A percentile compares a stretch with the other conserved stretches of the same genome.
Evolutionary conservation across 30 jellyfish, hydroid and myxozoan genomes (phyloP).

Genomic region (Mastigias papua): DNA sequence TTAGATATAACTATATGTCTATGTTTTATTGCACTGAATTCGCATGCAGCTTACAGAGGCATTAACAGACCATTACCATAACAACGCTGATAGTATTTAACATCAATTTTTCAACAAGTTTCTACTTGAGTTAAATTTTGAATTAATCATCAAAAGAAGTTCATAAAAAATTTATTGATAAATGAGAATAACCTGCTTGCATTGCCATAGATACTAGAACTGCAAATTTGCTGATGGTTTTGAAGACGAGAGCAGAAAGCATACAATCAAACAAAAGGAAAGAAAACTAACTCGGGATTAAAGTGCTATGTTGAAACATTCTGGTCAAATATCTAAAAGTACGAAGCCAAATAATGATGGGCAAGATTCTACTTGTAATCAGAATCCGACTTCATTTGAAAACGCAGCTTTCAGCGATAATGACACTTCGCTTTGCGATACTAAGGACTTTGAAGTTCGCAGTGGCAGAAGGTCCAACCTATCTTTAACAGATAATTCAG

Average conservation of each 20-base stretch:
- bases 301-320: slow-evolving; percentile 20
- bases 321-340: neutral
- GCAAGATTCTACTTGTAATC: neutral
- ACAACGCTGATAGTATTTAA: neutral
- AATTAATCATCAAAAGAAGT: neutral
- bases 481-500: slow-evolving; percentile 8
- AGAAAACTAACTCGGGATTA: no score
- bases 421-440: neutral
- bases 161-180: neutral
- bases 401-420: slow-evolving; percentile 5
- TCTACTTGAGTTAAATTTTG: neutral
- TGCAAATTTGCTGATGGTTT: neutral
- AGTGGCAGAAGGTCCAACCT: slow-evolving; percentile 14
- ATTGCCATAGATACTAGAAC: neutral
- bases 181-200: neutral
- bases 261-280: neutral
- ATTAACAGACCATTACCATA: slow-evolving; percentile 8
- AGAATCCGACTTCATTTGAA: neutral
- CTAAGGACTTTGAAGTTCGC: neutral
- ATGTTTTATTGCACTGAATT: no score
- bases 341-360: neutral
- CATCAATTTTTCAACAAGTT: neutral
- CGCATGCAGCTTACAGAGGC: no score
- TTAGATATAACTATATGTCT: no score
- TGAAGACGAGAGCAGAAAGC: neutral